These are phyloP conservation scores for Stictocephala bisonia DNA, from an alignment of 2,888 invertebrate genomes.

Conservation along the genomic window DNA sequence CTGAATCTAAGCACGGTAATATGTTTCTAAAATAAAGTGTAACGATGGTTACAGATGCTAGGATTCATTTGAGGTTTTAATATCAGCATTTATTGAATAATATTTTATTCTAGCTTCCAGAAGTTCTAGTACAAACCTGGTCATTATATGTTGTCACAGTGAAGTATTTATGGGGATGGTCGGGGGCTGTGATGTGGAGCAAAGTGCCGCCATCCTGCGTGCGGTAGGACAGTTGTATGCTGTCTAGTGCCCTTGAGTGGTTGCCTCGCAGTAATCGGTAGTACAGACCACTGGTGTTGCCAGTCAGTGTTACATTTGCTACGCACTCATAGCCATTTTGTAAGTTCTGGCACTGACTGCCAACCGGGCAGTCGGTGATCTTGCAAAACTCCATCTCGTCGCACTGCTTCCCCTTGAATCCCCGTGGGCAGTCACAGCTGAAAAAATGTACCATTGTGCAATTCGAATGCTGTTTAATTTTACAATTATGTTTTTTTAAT, in stretches of 20 bases:
- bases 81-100: too few relatives aligned
- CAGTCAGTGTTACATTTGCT: constrained; percentile 88
- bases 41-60: too few relatives aligned
- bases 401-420: constrained; percentile 93
- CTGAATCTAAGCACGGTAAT: too few relatives aligned
- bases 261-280: constrained; percentile 54
- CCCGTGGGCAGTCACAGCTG: constrained; percentile 84
- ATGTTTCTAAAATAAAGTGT: too few relatives aligned
- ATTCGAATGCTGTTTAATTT: too few relatives aligned
- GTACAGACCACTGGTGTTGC: constrained; percentile 62
- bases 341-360: constrained; percentile 85
- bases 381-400: constrained; percentile 91
- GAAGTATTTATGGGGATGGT: constrained; percentile 56
- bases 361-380: constrained; percentile 83
- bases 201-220: constrained; percentile 82
- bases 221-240: constrained; percentile 68
- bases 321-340: constrained; percentile 93
- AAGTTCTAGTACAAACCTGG: constrained; percentile 56
- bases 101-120: too few relatives aligned
- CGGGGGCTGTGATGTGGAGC: constrained; percentile 70
- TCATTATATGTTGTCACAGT: constrained; percentile 56
- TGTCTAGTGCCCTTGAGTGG: constrained; percentile 54
- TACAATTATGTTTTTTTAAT: too few relatives aligned
- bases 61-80: too few relatives aligned
- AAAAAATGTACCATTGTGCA: too few relatives aligned